Percentiles rank a stretch among this genome's conserved stretches.
Evolutionary conservation across 2,888 invertebrate species (phyloP).

Genomic region (Sipunculus nudus): DNA sequence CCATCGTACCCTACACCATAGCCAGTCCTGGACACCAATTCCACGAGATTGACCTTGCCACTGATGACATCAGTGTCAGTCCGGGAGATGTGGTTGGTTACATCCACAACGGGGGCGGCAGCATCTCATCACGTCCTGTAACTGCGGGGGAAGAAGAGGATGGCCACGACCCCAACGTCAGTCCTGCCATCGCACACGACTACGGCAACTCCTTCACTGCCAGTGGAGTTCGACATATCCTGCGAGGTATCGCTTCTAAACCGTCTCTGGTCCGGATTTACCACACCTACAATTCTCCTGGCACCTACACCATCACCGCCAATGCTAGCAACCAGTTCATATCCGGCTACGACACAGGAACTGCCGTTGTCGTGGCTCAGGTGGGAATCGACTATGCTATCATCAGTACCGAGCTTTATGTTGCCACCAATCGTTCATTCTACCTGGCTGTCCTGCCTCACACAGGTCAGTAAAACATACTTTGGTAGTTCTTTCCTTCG

Average conservation of each 20-base stretch:
- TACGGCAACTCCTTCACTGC: background rate
- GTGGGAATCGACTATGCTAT: background rate
- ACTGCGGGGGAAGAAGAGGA: background rate
- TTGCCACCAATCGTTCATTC: no score
- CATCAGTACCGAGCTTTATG: no score
- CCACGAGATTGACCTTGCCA: background rate
- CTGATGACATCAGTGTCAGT: conserved; percentile 21
- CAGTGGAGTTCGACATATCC: conserved; percentile 22
- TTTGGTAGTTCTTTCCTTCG: no score
- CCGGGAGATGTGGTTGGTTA: conserved; percentile 48
- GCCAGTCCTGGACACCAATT: conserved; percentile 36
- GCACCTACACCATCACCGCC: conserved; percentile 43
- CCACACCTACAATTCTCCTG: conserved; percentile 33
- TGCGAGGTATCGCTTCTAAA: conserved; percentile 28
- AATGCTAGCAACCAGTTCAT: conserved; percentile 38
- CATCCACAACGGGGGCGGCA: conserved; percentile 15
- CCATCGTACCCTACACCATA: conserved; percentile 19
- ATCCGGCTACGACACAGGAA: background rate
- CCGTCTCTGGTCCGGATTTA: conserved; percentile 3
- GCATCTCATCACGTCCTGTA: background rate
- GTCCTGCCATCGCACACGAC: background rate
- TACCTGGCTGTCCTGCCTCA: no score
- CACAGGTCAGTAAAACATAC: no score
- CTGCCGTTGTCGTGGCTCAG: conserved; percentile 16
- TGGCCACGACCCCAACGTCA: background rate